Evolutionary conservation across 2,797 vertebrate species (phyloP), one percentile per base, ranked within the genome.

Genomic region (Lycodopsis pacificus): DNA sequence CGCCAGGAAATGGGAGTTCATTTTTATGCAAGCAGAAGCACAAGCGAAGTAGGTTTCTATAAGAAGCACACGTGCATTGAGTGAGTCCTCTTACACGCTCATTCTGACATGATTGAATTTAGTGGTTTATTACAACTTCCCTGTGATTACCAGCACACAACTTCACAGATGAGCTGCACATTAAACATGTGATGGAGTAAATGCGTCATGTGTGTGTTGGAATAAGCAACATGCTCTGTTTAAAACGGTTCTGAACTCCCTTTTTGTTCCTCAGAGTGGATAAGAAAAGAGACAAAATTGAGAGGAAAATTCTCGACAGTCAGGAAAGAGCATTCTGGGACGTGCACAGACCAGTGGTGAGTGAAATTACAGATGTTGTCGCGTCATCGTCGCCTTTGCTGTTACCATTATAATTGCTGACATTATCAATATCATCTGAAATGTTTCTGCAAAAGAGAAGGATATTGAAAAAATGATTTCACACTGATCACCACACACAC

Each of bases 21-120:
- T 99, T 93, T 99, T 99, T 94, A 99, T 99, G 98, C 98, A 99
- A 96, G 98, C 98, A 91, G 98, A 99, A 96, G 98, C 98, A 93
- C 98, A 99, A 95, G 98, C 98, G 76, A 99, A 99, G 98, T 99
- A 96, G 95, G 97, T 97, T 91, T 90, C 44, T 59, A 17, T 67
- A 73, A 82, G 62, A 85, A 70, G 38, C 71, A 57, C 67, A 72
- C 73, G 80, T 5, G 3, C 57, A 74, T 63, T 61, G 10, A 77
- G 53, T 49, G 59, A 74, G 65, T 79, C 67, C 40, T 73, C 32
- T 61, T 59, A 65, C 51, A 32, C 19, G 32, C 65, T 84, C 64
- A 19, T 81, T 79, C 80, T 61, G 59, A 65, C 40, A 70, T 56
- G 46, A 79, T 73, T 48, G 58, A 82, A 62, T 44, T 51, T 32